A percentile compares a stretch with the other conserved stretches of the same genome.
Evolutionary conservation across 2,113 vertebrate species (phyloP).

Genomic region (Urocolius indicus): DNA sequence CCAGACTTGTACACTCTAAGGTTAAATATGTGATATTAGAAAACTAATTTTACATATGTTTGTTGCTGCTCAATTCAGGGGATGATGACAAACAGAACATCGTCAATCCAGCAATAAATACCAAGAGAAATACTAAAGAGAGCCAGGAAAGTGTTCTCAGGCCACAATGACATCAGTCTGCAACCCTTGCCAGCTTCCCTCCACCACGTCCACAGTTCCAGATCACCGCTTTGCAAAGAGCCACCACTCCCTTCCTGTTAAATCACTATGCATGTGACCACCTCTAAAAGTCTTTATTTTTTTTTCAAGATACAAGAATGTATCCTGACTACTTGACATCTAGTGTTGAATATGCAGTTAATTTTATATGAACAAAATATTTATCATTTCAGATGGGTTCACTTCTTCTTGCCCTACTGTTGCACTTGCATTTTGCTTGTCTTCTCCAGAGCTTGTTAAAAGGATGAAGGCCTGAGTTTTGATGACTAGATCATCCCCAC

Average conservation of each 20-base stretch:
- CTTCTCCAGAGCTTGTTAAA: background rate
- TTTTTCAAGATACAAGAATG: background rate
- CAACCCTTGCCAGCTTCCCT: background rate
- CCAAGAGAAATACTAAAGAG: background rate
- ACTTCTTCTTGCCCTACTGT: background rate
- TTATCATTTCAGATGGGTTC: background rate
- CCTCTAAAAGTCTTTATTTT: background rate
- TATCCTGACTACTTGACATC: background rate
- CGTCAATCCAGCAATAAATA: background rate
- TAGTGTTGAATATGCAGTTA: background rate
- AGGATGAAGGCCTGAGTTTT: background rate
- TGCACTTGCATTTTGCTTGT: background rate
- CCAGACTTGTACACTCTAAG: background rate
- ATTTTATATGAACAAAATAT: background rate
- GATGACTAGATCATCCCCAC: background rate
- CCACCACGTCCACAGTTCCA: background rate
- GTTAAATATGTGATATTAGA: background rate
- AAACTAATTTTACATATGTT: constrained; percentile 12
- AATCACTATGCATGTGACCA: background rate
- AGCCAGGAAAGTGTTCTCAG: constrained; percentile 48
- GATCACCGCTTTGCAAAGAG: background rate
- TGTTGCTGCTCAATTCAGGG: background rate
- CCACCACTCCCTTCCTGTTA: background rate
- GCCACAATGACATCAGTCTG: constrained; percentile 33
- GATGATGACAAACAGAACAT: constrained; percentile 36